These are phyloP conservation scores for Austrofundulus limnaeus DNA, from an alignment of 2,113 vertebrate genomes.

Conservation along the genomic window DNA sequence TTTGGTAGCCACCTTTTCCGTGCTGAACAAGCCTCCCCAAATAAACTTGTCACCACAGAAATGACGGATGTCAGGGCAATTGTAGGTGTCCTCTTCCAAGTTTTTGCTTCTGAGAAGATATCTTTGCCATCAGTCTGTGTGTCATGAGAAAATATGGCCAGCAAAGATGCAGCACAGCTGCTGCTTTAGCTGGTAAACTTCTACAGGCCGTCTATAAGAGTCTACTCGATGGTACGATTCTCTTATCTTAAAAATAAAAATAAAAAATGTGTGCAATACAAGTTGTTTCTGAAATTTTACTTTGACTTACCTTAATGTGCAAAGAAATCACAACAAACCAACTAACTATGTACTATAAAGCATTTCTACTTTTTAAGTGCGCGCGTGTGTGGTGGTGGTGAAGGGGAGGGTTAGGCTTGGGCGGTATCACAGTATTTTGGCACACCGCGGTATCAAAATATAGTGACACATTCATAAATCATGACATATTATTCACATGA, in stretches of 20 bases:
- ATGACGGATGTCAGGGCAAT: constrained; percentile 60
- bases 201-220: constrained; percentile 9
- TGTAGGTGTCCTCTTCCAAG: constrained; percentile 63
- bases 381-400: too few relatives aligned
- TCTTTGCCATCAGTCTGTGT: constrained; percentile 56
- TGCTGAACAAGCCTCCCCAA: constrained; percentile 40
- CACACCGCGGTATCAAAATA: too few relatives aligned
- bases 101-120: constrained; percentile 59
- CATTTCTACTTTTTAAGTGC: background rate
- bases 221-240: constrained; percentile 12
- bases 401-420: too few relatives aligned
- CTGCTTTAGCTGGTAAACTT: constrained; percentile 24
- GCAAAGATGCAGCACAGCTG: constrained; percentile 33
- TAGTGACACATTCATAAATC: too few relatives aligned
- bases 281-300: too few relatives aligned
- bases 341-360: background rate
- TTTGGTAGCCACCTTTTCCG: constrained; percentile 37
- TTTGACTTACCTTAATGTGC: background rate
- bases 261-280: background rate
- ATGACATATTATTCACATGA: too few relatives aligned
- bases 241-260: constrained; percentile 6
- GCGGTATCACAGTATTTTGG: too few relatives aligned
- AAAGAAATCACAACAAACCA: background rate
- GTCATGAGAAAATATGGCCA: constrained; percentile 65
- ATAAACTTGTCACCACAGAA: constrained; percentile 59